These are phyloP conservation scores for Clistopyga incitator DNA, from an alignment of 2,888 invertebrate genomes.

Conservation along the genomic window DNA sequence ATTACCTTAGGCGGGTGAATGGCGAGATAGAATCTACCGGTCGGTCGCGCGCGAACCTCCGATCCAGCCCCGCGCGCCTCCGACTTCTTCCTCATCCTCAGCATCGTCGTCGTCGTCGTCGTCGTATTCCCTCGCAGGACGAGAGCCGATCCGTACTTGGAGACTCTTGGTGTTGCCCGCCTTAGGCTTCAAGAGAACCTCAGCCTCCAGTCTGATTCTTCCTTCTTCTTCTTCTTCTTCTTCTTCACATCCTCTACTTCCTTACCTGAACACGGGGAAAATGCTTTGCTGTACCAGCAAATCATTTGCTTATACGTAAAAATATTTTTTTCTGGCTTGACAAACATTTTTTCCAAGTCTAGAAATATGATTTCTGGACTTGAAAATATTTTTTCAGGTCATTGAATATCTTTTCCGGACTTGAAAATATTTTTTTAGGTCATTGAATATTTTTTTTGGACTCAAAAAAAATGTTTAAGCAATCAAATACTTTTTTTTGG, in stretches of 20 bases:
- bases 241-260: constrained; percentile 31
- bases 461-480: no score
- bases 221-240: constrained; percentile 44
- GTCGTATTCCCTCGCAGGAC: constrained; percentile 5
- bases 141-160: constrained; percentile 34
- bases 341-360: no score
- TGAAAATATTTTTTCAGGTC: no score
- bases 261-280: not conserved
- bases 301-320: no score
- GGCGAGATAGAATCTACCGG: constrained; percentile 82
- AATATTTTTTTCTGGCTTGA: no score
- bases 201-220: constrained; percentile 43
- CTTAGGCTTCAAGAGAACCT: constrained; percentile 21
- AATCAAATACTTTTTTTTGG: no score
- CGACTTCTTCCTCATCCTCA: constrained; percentile 37
- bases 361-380: no score
- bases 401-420: no score
- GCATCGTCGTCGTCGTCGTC: constrained; percentile 29
- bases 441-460: no score
- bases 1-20: constrained; percentile 82
- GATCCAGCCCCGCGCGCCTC: constrained; percentile 57
- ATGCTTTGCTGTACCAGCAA: no score
- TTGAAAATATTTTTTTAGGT: no score
- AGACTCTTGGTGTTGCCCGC: constrained; percentile 6
- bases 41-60: constrained; percentile 69